These are phyloP conservation scores for Paramuricea clavata DNA, from an alignment of 92 coral and sea anemone species.

Conservation along the genomic window DNA sequence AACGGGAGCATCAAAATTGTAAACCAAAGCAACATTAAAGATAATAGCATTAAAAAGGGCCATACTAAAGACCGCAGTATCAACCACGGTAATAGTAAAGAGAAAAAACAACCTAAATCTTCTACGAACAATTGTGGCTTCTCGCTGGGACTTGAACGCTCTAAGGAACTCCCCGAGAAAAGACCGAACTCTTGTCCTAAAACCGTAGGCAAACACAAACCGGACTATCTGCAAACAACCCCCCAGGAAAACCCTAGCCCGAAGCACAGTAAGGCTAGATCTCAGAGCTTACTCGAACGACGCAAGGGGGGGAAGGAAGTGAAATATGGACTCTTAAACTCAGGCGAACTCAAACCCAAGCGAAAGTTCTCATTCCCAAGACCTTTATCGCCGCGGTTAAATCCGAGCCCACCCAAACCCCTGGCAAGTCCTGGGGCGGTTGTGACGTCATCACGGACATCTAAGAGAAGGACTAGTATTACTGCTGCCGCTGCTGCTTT, in stretches of 20 bases:
- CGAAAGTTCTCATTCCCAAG: constrained; percentile 46
- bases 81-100: neutral
- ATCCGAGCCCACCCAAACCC: constrained; percentile 74
- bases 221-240: neutral
- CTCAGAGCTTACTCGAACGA: constrained; percentile 29
- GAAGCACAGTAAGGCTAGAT: constrained; percentile 14
- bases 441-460: constrained; percentile 92
- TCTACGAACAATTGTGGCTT: constrained; percentile 17
- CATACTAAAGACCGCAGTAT: neutral
- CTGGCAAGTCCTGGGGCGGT: constrained; percentile 92
- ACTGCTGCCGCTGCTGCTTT: constrained; percentile 99
- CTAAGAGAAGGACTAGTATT: constrained; percentile 93
- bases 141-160: constrained; percentile 41
- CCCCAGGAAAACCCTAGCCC: constrained; percentile 32
- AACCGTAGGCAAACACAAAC: constrained; percentile 19
- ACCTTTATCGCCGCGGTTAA: constrained; percentile 73
- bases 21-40: neutral
- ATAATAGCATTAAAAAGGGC: neutral
- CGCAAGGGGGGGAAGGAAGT: constrained; percentile 28
- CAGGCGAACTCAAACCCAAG: constrained; percentile 30
- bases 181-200: constrained; percentile 46
- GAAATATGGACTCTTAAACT: neutral
- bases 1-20: neutral
- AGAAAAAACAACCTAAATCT: neutral
- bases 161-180: constrained; percentile 34